Conservation (phyloP, 2,888 invertebrate genomes). For the Halictus quadricinctus region DNA sequence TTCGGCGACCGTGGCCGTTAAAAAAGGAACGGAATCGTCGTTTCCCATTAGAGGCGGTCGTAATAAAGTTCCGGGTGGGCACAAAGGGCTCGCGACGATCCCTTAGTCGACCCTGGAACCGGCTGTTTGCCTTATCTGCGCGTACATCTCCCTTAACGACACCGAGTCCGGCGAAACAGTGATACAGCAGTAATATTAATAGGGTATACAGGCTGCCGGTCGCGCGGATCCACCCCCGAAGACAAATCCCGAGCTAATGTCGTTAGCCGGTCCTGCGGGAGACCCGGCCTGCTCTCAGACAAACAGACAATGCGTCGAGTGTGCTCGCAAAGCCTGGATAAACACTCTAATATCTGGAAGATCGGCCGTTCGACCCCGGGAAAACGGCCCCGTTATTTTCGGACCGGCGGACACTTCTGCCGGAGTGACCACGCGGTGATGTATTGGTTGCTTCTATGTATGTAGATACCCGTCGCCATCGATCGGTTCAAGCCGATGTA, state of each 20-base stretch:
- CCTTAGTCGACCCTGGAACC: slow-evolving; percentile 22
- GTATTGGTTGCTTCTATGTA: background rate
- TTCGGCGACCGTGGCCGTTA: background rate
- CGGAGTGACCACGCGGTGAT: background rate
- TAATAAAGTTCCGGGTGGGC: slow-evolving; percentile 37
- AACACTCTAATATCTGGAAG: slow-evolving; percentile 63
- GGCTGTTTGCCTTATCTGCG: slow-evolving; percentile 58
- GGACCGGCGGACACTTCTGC: background rate
- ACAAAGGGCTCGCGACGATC: slow-evolving; percentile 20
- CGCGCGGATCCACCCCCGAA: slow-evolving; percentile 57
- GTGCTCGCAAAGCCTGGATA: slow-evolving; percentile 64
- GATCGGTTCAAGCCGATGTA: background rate
- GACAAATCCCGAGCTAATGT: slow-evolving; percentile 74
- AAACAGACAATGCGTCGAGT: slow-evolving; percentile 71
- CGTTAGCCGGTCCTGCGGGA: slow-evolving; percentile 70
- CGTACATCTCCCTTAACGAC: slow-evolving; percentile 67
- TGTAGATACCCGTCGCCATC: background rate
- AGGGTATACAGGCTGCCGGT: slow-evolving; percentile 50
- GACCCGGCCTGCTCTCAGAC: slow-evolving; percentile 53
- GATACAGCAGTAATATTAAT: slow-evolving; percentile 73
- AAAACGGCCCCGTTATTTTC: background rate
- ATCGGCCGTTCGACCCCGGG: slow-evolving; percentile 39
- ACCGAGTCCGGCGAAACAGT: slow-evolving; percentile 61
- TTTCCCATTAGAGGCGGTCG: slow-evolving; percentile 17
- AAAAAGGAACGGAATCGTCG: slow-evolving; percentile 27